Conservation (phyloP, 2,888 invertebrate genomes). For the Seira sanloemensis region DNA sequence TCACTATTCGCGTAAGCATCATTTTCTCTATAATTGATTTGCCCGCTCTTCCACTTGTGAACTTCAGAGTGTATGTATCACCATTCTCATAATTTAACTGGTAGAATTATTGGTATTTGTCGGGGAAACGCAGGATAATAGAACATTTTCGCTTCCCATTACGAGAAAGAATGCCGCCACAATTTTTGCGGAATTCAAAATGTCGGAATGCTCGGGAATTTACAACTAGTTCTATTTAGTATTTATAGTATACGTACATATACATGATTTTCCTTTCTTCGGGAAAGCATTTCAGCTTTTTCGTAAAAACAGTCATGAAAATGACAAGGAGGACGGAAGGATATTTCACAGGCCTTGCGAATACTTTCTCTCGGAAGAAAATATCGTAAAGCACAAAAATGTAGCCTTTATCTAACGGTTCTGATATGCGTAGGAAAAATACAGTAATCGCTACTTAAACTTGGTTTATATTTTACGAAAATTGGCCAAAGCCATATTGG, state of each 20-base stretch:
- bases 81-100: background rate
- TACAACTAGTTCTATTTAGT: conserved; percentile 48
- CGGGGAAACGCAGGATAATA: conserved; percentile 10
- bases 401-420: too few relatives aligned
- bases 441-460: too few relatives aligned
- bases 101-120: background rate
- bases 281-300: conserved; percentile 47
- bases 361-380: too few relatives aligned
- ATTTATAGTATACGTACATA: too few relatives aligned
- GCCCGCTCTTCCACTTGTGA: background rate
- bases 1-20: background rate
- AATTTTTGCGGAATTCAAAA: conserved; percentile 48
- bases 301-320: conserved; percentile 52
- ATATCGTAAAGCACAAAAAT: too few relatives aligned
- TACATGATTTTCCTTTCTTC: conserved; percentile 27
- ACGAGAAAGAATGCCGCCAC: conserved; percentile 36
- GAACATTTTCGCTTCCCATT: conserved; percentile 34
- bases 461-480: conserved; percentile 22
- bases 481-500: conserved; percentile 33
- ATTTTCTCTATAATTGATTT: background rate
- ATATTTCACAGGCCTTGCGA: too few relatives aligned
- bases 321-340: conserved; percentile 48
- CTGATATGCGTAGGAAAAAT: too few relatives aligned
- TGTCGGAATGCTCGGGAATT: conserved; percentile 43
- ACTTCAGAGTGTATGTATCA: background rate